Conservation (phyloP, 2,888 invertebrate genomes). For the Dryobotodes eremita region DNA sequence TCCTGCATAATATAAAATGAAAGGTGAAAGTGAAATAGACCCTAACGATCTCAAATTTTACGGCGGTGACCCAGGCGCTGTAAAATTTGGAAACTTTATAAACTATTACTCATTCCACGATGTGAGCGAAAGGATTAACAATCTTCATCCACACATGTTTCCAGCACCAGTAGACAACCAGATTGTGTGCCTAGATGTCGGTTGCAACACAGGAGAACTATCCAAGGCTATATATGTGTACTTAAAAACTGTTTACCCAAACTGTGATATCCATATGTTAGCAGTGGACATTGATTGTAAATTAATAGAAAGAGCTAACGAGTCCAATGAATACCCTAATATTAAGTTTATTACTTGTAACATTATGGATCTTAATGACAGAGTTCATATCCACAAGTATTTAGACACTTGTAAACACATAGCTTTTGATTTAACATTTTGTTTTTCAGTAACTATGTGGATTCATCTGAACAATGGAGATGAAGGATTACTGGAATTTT, state of each 20-base stretch:
- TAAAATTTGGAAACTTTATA: slow-evolving; percentile 95
- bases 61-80: slow-evolving; percentile 94
- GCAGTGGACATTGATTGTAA: slow-evolving; percentile 94
- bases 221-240: slow-evolving; percentile 91
- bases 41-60: slow-evolving; percentile 82
- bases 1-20: slow-evolving; percentile 54
- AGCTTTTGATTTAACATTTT: slow-evolving; percentile 93
- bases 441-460: slow-evolving; percentile 97
- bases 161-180: slow-evolving; percentile 67
- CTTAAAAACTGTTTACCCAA: slow-evolving; percentile 83
- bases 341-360: slow-evolving; percentile 91
- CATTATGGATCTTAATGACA: slow-evolving; percentile 88
- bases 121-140: slow-evolving; percentile 92
- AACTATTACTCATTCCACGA: slow-evolving; percentile 96
- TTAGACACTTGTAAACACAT: slow-evolving; percentile 81
- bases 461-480: slow-evolving; percentile 96
- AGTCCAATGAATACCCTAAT: slow-evolving; percentile 83
- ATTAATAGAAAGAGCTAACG: slow-evolving; percentile 93
- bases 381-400: slow-evolving; percentile 84
- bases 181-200: slow-evolving; percentile 92
- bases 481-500: slow-evolving; percentile 92
- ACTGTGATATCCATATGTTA: slow-evolving; percentile 86
- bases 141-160: slow-evolving; percentile 88
- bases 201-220: slow-evolving; percentile 95
- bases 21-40: slow-evolving; percentile 59